Base-by-base conservation (phyloP, 2,113 vertebrate genomes). In the Microtus richardsoni region DNA sequence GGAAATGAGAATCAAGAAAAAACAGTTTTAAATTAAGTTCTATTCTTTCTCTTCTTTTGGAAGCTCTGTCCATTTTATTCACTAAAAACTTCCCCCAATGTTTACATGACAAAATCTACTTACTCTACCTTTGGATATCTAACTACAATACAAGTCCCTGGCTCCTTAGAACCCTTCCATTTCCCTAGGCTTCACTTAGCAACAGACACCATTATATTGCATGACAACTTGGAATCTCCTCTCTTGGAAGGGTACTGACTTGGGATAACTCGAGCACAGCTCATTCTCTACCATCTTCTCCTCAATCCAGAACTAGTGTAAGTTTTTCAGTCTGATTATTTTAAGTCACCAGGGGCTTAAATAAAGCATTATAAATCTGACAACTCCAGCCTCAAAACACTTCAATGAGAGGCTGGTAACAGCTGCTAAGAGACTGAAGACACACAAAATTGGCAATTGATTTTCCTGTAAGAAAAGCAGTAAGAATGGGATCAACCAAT, bases 51-150 rank as follows among this genome's bases (percentile, higher is more conserved):
- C 5, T 58, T 58, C 58, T 80, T 94, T 94, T 82, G 58, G 19
- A 83, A 83, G 62, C 47, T 62, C 22, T 47, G 39, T 87, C 89
- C 52, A 77, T 94, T 94, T 82, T 75, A 87, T 22, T 93, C 68
- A 95, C 58, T 88, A 79, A 75, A 79, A 84, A 66, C 58, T 24
- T 71, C 26, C 54, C 75, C 89, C 41, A 62, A 60, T 91, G 8
- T 64, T 94, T 62, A 87, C 2, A 52, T 30, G 44, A 88, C 88
- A 98, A 91, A 94, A 96, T 68, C 52, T 73, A 86, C 84, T 74
- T 89, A n/a, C 44, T 41, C n/a, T 52, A 33, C 54, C 39, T 60
- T 44, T 80, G 71, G 60, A 74, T 71, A 83, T 75, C 77, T 60
- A 85, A 85, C 28, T 36, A 80, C 47, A 88, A 36, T 52, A 17